phyloP scores from a whole-genome alignment of 2,797 vertebrate species.

The Sylvilagus floridanus region DNA sequence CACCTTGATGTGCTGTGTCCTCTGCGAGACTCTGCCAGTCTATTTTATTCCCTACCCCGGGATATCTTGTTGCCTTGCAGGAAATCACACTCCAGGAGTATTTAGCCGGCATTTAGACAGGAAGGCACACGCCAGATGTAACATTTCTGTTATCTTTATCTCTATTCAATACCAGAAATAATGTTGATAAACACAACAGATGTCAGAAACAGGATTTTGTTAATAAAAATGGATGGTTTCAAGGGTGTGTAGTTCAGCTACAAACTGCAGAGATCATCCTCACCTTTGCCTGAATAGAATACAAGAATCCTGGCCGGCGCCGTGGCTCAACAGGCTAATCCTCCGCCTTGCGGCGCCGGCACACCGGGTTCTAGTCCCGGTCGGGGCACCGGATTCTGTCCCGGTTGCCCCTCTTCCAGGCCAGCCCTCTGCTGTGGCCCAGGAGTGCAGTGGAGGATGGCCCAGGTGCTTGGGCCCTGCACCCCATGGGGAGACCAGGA shows the following conservation, averaged over 20 bases:
- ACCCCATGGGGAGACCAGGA: too few relatives aligned
- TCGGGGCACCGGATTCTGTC: too few relatives aligned
- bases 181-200: neutral
- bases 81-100: neutral
- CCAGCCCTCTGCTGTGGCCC: too few relatives aligned
- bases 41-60: neutral
- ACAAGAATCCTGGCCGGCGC: neutral
- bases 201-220: neutral
- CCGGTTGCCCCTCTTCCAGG: too few relatives aligned
- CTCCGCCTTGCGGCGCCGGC: too few relatives aligned
- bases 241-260: neutral
- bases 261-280: neutral
- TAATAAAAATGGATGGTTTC: neutral
- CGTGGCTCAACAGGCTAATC: too few relatives aligned
- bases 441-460: too few relatives aligned
- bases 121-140: neutral
- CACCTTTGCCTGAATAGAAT: neutral
- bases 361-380: too few relatives aligned
- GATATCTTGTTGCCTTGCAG: neutral
- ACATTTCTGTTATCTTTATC: neutral
- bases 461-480: too few relatives aligned
- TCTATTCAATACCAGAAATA: neutral
- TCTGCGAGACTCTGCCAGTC: neutral
- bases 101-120: conserved; percentile 14
- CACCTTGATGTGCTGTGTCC: neutral